Evolutionary conservation across 2,113 vertebrate species (phyloP).

Genomic region (Ptilorrhoa leucosticta): DNA sequence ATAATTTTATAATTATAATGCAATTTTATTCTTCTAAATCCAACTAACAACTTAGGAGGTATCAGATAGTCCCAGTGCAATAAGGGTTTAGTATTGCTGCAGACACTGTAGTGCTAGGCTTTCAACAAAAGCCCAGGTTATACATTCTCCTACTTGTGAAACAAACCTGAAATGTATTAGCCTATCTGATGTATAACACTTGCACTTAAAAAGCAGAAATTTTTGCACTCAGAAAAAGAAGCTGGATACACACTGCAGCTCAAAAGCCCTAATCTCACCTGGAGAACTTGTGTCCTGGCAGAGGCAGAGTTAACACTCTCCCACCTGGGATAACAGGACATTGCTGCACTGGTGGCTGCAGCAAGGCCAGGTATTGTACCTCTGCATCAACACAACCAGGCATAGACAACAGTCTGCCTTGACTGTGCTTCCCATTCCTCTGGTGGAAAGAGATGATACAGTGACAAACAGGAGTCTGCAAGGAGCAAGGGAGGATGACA

Average conservation of each 20-base stretch:
- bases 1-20: neutral
- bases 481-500: neutral
- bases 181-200: no score
- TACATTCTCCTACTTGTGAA: neutral
- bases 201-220: neutral
- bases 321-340: neutral
- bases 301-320: accelerated
- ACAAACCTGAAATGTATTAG: neutral
- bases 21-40: slow-evolving; percentile 54
- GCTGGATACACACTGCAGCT: accelerated
- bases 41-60: neutral
- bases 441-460: accelerated
- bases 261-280: neutral
- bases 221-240: neutral
- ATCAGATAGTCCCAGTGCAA: neutral
- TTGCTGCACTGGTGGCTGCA: neutral
- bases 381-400: neutral
- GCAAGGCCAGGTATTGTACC: neutral
- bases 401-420: neutral
- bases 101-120: neutral
- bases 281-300: neutral
- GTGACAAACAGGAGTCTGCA: neutral
- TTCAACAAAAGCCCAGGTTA: neutral
- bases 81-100: neutral
- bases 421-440: neutral